Evolutionary conservation across 2,797 vertebrate species (phyloP), one percentile per base, ranked within the genome.

Genomic region (Telmatherina bonti): DNA sequence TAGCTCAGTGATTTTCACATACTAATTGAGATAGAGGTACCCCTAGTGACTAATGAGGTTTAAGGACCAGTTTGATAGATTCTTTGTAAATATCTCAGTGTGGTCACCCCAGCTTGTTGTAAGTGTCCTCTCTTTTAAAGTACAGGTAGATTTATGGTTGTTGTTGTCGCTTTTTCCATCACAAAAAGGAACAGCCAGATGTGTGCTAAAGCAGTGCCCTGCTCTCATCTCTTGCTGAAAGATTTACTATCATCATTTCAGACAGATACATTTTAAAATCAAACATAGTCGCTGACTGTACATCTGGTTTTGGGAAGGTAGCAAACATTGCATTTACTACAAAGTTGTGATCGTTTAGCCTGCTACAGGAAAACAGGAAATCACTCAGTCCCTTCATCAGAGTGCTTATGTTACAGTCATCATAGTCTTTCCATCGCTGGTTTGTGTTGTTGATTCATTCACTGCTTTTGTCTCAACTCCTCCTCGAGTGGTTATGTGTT

Each of bases 241-340:
- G 62, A 80, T 84, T 80, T 79, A 84, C 49, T 27, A 15, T 76
- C 73, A 54, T 56, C 49, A n/a, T 75, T 77, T 82, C 69, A 85
- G 70, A 85, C 71, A 72, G 61, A 82, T 74, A 38, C 47, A 70
- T 72, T 76, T 77, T 79, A 58, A 78, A 80, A 84, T 75, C 62
- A 82, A 82, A 78, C 64, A 24, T 47, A 13, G 35, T 65, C 63
- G 49, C 67, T 65, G 67, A 76, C 62, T 51, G 60, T 72, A 85
- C 86, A 91, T 92, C 89, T 90, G 88, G 82, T 89, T 90, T 81
- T 26, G 26, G 61, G 72, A 80, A 74, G 12, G 58, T 74, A 80
- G 74, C 86, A 92, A 90, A 87, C 85, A 85, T 30, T 55, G 57
- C 74, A 85, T 86, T 84, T 81, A 73, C 74, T 26, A 15, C 54